phyloP scores from a whole-genome alignment of 2,888 invertebrate species.

The Lamproptera curius region DNA sequence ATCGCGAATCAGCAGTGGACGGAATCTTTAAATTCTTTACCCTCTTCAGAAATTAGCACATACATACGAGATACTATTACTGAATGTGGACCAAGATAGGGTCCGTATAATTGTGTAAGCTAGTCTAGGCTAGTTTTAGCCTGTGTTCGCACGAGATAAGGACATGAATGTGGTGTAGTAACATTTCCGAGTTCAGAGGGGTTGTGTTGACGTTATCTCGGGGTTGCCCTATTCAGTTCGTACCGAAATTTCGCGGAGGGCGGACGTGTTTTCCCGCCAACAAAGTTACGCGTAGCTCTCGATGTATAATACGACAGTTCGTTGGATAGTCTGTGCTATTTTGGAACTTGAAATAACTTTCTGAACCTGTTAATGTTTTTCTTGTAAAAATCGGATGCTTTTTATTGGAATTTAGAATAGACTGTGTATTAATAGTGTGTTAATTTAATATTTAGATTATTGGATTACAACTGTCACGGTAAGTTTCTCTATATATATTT shows the following conservation, averaged over 20 bases:
- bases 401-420: too few species aligned
- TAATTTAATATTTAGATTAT: too few species aligned
- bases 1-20: constrained; percentile 6
- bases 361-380: too few species aligned
- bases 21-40: constrained; percentile 4
- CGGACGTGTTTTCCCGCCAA: neutral
- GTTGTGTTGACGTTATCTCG: constrained; percentile 19
- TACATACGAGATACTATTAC: constrained; percentile 19
- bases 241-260: constrained; percentile 1
- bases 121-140: too few species aligned
- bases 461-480: too few species aligned
- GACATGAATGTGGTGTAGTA: neutral
- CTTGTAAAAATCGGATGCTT: too few species aligned
- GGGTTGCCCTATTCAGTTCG: constrained; percentile 18
- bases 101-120: neutral
- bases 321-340: too few species aligned
- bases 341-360: too few species aligned
- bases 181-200: constrained; percentile 11
- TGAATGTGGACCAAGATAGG: constrained; percentile 15
- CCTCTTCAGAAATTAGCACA: constrained; percentile 19
- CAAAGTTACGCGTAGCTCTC: constrained; percentile 14
- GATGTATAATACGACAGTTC: constrained; percentile 10
- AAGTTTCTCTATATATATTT: too few species aligned
- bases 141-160: neutral
- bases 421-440: too few species aligned